Evolutionary conservation across 2,797 vertebrate genomes (phyloP).

Genomic region (Vireo griseus): DNA sequence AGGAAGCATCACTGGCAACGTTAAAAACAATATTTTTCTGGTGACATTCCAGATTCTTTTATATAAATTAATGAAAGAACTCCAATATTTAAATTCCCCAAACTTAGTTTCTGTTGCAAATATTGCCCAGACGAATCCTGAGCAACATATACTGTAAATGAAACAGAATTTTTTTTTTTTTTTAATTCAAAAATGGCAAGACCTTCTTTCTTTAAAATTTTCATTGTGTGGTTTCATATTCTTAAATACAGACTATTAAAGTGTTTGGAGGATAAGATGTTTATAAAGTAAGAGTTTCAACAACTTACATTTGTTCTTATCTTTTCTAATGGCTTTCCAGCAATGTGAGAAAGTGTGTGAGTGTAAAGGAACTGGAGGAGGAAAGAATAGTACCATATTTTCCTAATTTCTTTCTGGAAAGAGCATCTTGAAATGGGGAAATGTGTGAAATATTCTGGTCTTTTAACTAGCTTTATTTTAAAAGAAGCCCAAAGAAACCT

Average conservation of each 20-base stretch:
- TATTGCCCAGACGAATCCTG: background rate
- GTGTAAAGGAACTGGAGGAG: background rate
- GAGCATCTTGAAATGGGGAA: background rate
- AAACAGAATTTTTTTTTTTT: fast-evolving
- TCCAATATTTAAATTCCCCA: background rate
- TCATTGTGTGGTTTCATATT: background rate
- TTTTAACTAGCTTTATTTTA: background rate
- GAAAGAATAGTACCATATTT: background rate
- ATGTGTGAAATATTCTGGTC: background rate
- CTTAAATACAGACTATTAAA: background rate
- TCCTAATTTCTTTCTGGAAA: background rate
- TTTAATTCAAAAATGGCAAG: fast-evolving
- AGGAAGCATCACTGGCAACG: fast-evolving
- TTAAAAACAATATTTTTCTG: background rate
- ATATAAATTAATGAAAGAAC: background rate
- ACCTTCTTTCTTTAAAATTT: background rate
- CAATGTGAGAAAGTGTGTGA: background rate
- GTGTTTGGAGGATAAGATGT: background rate
- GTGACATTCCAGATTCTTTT: background rate
- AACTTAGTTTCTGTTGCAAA: background rate
- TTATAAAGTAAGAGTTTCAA: background rate
- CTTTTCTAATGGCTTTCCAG: background rate
- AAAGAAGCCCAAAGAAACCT: background rate
- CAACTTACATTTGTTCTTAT: background rate
- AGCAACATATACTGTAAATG: background rate